Evolutionary conservation across 1,140 invertebrate genomes (phyloP), one percentile per base, ranked within the genome.

Genomic region (Neodiprion virginianus): DNA sequence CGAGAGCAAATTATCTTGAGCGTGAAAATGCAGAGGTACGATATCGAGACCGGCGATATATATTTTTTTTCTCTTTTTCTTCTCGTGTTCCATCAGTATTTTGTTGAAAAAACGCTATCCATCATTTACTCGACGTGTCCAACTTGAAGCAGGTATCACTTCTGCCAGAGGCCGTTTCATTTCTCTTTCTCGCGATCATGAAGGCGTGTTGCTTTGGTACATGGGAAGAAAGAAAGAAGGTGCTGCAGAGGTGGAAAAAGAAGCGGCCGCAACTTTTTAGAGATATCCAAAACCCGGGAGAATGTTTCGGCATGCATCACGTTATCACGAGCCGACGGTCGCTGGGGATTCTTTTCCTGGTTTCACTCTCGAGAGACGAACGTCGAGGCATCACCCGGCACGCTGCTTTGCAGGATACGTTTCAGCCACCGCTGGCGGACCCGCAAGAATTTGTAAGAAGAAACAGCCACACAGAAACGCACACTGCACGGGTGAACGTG

Each of bases 51-150:
- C 68, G 48, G 8, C 72, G 69, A 72, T 40, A 40, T 5, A 40
- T 40, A 21, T 21, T 21, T 21, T 21, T 21, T 40, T 40, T 40
- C 5, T 40, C 28, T 40, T 5, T 40, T 40, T 40, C 28, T 1
- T 40, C 5, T 40, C 11, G n/a, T 12, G 8, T 61, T 5, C 8
- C 79, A 79, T 80, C 84, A 86, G 86, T 84, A 86, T 81, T 84
- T 84, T 85, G 80, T 75, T 61, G 69, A 75, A 72, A n/a, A 77
- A 78, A 74, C 73, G 81, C 84, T 79, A 87, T 87, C 82, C 85
- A 87, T 87, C 85, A 87, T 86, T 87, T 86, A 87, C 84, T 79
- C 53, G 53, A 17, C 79, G 77, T 80, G 82, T 85, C 83, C 82
- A 82, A 84, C 77, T 81, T 77, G 74, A 80, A 84, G 28, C 5